Evolutionary conservation across 2,113 vertebrate species (phyloP).

Genomic region (Catharus fuscescens): DNA sequence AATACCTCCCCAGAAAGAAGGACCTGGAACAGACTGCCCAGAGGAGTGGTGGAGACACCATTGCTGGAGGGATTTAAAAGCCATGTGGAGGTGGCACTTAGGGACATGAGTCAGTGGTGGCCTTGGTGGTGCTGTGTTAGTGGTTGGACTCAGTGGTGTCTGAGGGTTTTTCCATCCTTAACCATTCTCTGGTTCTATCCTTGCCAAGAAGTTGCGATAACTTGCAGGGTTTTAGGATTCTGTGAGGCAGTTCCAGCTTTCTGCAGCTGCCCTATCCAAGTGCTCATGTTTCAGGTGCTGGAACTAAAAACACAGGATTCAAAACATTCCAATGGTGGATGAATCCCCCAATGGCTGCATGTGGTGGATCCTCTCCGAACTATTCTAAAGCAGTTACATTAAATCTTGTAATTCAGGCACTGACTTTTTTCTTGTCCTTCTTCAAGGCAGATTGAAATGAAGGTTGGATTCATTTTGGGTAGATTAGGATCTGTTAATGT

Average conservation of each 20-base stretch:
- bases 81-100: accelerated
- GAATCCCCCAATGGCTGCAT: accelerated
- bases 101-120: neutral
- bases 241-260: neutral
- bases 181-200: neutral
- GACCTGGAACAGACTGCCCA: neutral
- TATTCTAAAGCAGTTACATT: neutral
- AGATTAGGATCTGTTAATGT: neutral
- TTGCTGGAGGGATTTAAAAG: neutral
- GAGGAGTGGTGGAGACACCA: neutral
- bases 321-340: neutral
- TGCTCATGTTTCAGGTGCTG: neutral
- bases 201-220: neutral
- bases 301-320: neutral
- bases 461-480: neutral
- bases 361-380: neutral
- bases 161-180: neutral
- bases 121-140: neutral
- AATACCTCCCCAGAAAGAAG: neutral
- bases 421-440: neutral
- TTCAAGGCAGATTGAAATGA: neutral
- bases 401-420: neutral
- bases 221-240: neutral
- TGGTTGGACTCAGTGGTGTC: neutral
- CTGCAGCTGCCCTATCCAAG: neutral